These are phyloP conservation scores for Ataeniobius toweri DNA, from an alignment of 2,797 vertebrate genomes.

Conservation along the genomic window DNA sequence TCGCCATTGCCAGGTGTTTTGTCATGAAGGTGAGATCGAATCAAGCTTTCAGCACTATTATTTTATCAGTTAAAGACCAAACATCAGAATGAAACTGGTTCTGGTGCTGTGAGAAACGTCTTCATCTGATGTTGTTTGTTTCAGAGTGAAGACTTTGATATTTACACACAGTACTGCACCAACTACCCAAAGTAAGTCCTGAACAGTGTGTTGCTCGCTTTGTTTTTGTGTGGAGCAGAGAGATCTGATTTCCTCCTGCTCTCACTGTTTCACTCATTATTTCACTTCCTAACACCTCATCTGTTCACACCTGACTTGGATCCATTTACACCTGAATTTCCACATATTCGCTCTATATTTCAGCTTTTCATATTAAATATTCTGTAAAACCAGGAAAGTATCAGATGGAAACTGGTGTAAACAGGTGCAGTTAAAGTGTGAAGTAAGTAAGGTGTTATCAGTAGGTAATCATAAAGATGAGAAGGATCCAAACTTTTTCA, in stretches of 20 bases:
- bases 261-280: too few species aligned
- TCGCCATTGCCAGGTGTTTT: conserved; percentile 91
- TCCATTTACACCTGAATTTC: background rate
- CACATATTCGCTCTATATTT: background rate
- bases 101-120: too few species aligned
- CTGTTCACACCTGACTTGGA: background rate
- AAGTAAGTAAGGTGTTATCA: too few species aligned
- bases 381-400: too few species aligned
- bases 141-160: conserved; percentile 92
- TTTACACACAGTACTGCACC: conserved; percentile 97
- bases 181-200: conserved; percentile 94
- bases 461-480: too few species aligned
- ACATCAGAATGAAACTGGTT: background rate
- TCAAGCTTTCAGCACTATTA: background rate
- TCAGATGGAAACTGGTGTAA: too few species aligned
- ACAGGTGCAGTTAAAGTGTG: too few species aligned
- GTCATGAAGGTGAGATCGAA: conserved; percentile 84
- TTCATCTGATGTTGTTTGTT: conserved; percentile 20
- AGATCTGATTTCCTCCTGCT: background rate
- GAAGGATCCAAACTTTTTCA: too few species aligned
- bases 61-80: background rate
- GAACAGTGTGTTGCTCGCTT: background rate
- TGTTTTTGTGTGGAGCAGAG: too few species aligned
- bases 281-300: background rate
- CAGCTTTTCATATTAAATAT: too few species aligned